Conservation (phyloP, 37 sponge, comb jelly and placozoan species). For the Chondrosia reniformis region DNA sequence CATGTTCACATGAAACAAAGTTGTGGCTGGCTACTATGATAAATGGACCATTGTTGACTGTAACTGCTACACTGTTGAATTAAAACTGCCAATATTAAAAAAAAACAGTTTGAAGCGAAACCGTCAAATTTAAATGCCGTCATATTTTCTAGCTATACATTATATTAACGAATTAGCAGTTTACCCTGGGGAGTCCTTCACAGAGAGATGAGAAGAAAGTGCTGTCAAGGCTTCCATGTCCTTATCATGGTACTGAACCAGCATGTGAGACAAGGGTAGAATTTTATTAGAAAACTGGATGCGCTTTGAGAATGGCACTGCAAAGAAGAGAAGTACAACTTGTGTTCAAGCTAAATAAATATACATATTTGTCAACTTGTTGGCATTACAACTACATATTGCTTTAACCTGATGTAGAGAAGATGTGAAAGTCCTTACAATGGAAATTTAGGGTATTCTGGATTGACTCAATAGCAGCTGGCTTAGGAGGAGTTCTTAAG, state of each 20-base stretch:
- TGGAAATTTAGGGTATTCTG: conserved; percentile 67
- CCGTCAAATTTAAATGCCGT: no score
- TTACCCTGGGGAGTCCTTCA: neutral
- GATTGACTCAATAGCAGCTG: conserved; percentile 61
- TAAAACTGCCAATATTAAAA: neutral
- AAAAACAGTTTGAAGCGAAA: neutral
- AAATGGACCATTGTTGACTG: neutral
- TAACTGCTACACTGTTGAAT: neutral
- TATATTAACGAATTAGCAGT: neutral
- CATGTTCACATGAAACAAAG: no score
- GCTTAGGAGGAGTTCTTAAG: conserved; percentile 50
- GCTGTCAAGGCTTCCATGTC: conserved; percentile 11
- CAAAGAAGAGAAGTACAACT: neutral
- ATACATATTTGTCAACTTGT: no score
- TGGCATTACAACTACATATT: neutral
- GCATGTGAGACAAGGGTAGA: conserved; percentile 5
- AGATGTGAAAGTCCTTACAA: conserved; percentile 54
- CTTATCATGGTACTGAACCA: neutral
- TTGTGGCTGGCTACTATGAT: no score
- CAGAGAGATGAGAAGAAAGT: conserved; percentile 3
- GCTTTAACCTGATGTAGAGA: neutral
- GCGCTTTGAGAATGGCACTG: neutral
- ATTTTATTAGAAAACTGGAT: conserved; percentile 1
- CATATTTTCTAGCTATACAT: neutral
- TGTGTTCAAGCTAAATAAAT: neutral